These are phyloP conservation scores for Spicauda simplicius DNA, from an alignment of 2,888 invertebrate species.

Conservation along the genomic window DNA sequence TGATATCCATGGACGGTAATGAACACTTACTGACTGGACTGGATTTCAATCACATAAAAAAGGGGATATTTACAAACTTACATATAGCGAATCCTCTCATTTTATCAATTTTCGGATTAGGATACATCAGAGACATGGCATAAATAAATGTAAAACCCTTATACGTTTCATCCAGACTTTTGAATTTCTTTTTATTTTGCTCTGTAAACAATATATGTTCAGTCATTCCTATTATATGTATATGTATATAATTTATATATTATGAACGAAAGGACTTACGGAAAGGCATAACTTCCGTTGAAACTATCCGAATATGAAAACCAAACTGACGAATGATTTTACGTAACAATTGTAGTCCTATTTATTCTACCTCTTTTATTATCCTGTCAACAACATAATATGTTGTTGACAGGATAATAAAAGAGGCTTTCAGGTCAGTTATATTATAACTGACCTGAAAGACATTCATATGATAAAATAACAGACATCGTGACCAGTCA, in stretches of 20 bases:
- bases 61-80: no score
- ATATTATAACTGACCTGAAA: not conserved
- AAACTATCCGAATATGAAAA: not conserved
- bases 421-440: no score
- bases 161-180: slow-evolving; percentile 41
- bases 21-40: no score
- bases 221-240: no score
- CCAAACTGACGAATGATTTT: not conserved
- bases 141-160: slow-evolving; percentile 38
- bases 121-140: slow-evolving; percentile 41
- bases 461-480: not conserved
- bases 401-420: no score
- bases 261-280: not conserved
- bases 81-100: slow-evolving; percentile 22
- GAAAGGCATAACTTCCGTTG: not conserved
- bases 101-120: slow-evolving; percentile 38
- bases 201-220: slow-evolving; percentile 3
- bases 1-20: no score
- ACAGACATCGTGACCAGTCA: no score
- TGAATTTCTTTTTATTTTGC: slow-evolving; percentile 36
- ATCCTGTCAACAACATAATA: not conserved
- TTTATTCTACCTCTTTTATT: not conserved
- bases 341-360: not conserved
- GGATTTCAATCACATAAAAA: no score
- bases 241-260: no score